Evolutionary conservation across 64 coral and sea anemone genomes (phyloP), one percentile per base, ranked within the genome.

Genomic region (Stichodactyla helianthus): DNA sequence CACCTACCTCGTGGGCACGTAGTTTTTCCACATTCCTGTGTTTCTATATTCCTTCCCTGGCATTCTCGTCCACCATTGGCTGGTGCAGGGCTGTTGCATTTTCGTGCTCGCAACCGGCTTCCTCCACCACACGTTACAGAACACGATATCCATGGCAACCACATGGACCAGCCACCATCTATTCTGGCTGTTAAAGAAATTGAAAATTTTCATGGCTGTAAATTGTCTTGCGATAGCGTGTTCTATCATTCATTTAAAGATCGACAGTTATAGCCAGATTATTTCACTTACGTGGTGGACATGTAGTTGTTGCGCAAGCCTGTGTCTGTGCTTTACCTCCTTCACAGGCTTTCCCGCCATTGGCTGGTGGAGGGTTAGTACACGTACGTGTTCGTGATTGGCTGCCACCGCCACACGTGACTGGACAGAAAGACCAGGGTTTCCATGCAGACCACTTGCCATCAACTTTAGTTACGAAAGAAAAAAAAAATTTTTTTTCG

Each of bases 51-150:
- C 1, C 5, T 52, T 54, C 93, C 93, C 20, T 52, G 51, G 55
- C 93, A 94, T 7, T 79, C 27, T 16, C 12, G 52, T 54, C 93
- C 93, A 51, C 81, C 85, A 55, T 59, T 67, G 11, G 35, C 44
- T 55, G 92, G 92, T 6, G 71, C 0, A 19, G 87, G 92, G 50
- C 80, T 87, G 7, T 60, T 83, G n/a, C 92, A 93, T 0, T 50
- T 79, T 22, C 93, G 58, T 54, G 35, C 71, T 18, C 92, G 84
- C 35, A 62, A 76, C 55, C 79, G 84, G 6, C 5, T 22, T 17
- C 92, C 92, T 20, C 88, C 79, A 10, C 84, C 84, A 59, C 92
- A 93, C 1, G 88, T 93, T 23, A 63, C 56, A 13, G 61, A 57
- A 52, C 92, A 90, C 5, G 26, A 0, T 15, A 82, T 71, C 80